Evolutionary conservation across 2,113 vertebrate species (phyloP).

Genomic region (Cyprinus carpio): DNA sequence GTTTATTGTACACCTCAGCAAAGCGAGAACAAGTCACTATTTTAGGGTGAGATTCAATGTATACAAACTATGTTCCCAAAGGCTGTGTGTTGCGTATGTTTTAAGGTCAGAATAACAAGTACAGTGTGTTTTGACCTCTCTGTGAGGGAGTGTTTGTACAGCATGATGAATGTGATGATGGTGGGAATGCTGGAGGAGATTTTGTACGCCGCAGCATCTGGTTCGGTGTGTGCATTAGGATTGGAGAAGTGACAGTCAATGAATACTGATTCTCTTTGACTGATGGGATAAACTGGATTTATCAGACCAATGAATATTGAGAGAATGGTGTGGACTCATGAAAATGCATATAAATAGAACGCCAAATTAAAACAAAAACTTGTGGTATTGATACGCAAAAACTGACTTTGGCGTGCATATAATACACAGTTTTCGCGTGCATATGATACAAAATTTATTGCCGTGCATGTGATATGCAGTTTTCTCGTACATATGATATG

Average conservation of each 20-base stretch:
- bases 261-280: conserved; percentile 30
- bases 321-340: too few relatives aligned
- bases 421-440: too few relatives aligned
- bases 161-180: conserved; percentile 34
- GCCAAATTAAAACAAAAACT: too few relatives aligned
- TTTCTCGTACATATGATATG: too few relatives aligned
- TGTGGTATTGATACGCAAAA: too few relatives aligned
- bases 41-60: conserved; percentile 34
- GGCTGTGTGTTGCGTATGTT: conserved; percentile 16
- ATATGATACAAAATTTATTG: too few relatives aligned
- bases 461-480: too few relatives aligned
- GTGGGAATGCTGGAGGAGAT: conserved; percentile 47
- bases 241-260: conserved; percentile 28
- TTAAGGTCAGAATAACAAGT: conserved; percentile 30
- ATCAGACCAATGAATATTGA: conserved; percentile 21
- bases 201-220: conserved; percentile 12
- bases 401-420: too few relatives aligned
- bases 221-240: conserved; percentile 38
- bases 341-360: too few relatives aligned
- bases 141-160: neutral
- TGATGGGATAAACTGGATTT: conserved; percentile 30
- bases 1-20: conserved; percentile 35
- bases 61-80: conserved; percentile 25
- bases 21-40: conserved; percentile 26
- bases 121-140: conserved; percentile 21